Base-by-base conservation (phyloP, 2,888 invertebrate genomes). In the Drosophila mayaguana region DNA sequence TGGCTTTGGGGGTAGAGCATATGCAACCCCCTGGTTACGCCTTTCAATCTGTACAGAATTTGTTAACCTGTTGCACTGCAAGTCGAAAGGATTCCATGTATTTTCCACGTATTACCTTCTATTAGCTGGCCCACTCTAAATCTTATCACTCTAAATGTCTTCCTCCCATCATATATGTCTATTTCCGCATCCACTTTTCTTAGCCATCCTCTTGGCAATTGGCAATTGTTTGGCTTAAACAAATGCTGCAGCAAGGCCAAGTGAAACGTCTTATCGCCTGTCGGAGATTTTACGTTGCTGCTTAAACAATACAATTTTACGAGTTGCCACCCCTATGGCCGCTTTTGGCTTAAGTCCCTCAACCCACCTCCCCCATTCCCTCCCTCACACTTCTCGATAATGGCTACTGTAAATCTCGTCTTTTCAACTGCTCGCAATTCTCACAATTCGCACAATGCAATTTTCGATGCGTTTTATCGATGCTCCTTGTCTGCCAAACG, bases 381-480 rank as follows among this genome's bases (percentile, higher is more conserved):
- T 3, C 18, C 9, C 14, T 2, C 18, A 1, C 11, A 4, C 14
- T 43, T 32, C 28, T 46, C 78, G 53, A 46, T 51, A 70, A 67
- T 81, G 76, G 82, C 72, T 48, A 79, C 69, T 79, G 84, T 81
- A 83, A 89, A 87, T 83, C 84, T 81, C 75, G 69, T 72, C 79
- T 74, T 74, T 74, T 81, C 83, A 81, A 83, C 72, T 83, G 81
- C 83, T 87, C 60, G 64, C 89, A 80, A 79, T 72, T 80, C 79
- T 87, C 62, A 69, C 89, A 79, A 79, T 70, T 79, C 72, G 65
- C 67, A 69, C 83, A 84, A 89, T 87, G 66, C 81, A 87, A 83
- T 77, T 82, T 82, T 72, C 81, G 72, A 79, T 89, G 81, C 88
- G 75, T 81, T 84, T 89, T 80, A 89, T 84, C 84, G 72, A 72